Percentiles rank a stretch among this genome's conserved stretches.
These are phyloP conservation scores for Campoplex nolae DNA, from an alignment of 2,888 invertebrate genomes.

Conservation along the genomic window DNA sequence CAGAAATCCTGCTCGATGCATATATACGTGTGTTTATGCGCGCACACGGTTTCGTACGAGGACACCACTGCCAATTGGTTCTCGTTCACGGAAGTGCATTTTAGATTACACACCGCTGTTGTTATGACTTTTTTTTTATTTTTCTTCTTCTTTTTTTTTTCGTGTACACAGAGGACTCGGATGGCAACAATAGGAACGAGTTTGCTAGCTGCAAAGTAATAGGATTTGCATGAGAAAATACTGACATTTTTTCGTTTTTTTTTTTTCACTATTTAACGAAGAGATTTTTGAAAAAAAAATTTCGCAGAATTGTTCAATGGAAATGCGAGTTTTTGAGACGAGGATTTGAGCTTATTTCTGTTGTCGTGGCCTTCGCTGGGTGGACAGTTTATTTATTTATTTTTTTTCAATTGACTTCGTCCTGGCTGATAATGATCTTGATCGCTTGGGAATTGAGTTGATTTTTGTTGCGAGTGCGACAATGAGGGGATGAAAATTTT, in stretches of 20 bases:
- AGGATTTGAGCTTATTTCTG: neutral
- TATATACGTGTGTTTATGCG: too few species aligned
- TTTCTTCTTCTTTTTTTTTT: neutral
- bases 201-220: too few species aligned
- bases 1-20: neutral
- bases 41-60: neutral
- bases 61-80: constrained; percentile 1
- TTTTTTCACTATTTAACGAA: neutral
- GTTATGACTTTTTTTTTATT: neutral
- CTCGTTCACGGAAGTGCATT: constrained; percentile 60
- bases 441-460: neutral
- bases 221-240: constrained; percentile 17
- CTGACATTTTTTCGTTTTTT: neutral
- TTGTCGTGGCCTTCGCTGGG: neutral
- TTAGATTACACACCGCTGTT: constrained; percentile 32
- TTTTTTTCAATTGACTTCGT: neutral
- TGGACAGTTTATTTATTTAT: neutral
- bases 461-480: neutral
- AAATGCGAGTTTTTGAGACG: neutral
- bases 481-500: neutral
- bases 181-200: constrained; percentile 2
- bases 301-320: neutral
- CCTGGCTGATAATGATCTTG: neutral
- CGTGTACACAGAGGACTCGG: neutral
- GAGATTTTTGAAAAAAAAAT: neutral